Base-by-base conservation (phyloP, 2,113 vertebrate species). In the Limnothrissa miodon region DNA sequence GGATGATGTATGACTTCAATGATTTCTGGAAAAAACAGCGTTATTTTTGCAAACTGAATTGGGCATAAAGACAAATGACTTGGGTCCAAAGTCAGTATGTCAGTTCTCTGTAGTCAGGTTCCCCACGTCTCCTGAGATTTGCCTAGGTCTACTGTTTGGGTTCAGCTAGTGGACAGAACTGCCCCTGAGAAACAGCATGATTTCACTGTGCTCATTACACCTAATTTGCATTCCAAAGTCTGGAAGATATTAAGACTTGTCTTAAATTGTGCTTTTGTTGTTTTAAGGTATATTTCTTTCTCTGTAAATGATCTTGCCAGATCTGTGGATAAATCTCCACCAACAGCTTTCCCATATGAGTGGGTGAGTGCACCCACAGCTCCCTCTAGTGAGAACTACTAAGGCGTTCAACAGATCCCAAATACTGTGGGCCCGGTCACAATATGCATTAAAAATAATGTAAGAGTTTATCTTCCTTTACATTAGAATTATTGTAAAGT, bases 381-480 rank as follows among this genome's bases (percentile, higher is more conserved):
- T 46, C 88, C 86, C 83, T 89, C 88, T 89, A 86, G 88, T 89
- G 88, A 83, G 78, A 78, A 62, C 45, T 45, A 78, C 10, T n/a
- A 39, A 80, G 82, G 33, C 36, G 33, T 44, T 80, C 45, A 33
- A 59, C 36, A 82, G 70, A 74, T 17, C 25, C 0, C 29, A 2
- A 74, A 17, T 15, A 33, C 36, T 17, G 3, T 17, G 3, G 0
- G 29, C 15, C 13, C 36, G 10, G 33, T 10, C 39, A 78, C 6
- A 78, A 48, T 36, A 51, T 36, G 9, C 6, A 5, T 29, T 15
- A 48, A 48, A 15, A 48, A 48, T 48, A 48, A 48, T 13, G 10
- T 9, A 13, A 11, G 11, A 48, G 46, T 23, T 23, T 56, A 23
- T 21, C 19, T 23, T 56, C 19, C 1, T 4, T 21, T 17, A 48